Base-by-base conservation (phyloP, 2,113 vertebrate species). In the Acanthisitta chloris region DNA sequence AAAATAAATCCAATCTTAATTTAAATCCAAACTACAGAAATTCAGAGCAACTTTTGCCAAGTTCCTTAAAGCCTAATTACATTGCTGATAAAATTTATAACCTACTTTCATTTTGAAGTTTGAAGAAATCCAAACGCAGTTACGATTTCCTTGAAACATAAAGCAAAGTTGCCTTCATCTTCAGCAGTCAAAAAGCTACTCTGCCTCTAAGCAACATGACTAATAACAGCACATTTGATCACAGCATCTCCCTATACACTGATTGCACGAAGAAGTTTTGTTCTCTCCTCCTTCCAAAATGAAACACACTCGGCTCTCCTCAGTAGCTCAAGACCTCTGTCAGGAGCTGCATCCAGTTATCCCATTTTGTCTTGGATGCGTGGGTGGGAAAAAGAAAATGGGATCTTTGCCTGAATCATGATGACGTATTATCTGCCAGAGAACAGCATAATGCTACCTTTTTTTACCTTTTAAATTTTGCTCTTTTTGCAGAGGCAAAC, bases 311-410 rank as follows among this genome's bases (percentile, higher is more conserved):
- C 2, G 0, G 25, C 38, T 84, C 61, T 94, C 26, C 76, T 57
- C 74, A 0, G 46, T 28, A 66, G 62, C 54, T 54, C 5, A 76
- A 51, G 65, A 83, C 51, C 72, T 83, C 33, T 77, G 31, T n/a
- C 46, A 92, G 79, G 62, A 94, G 54, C 74, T 80, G 55, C 74
- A 93, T 51, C 67, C 76, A 90, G 82, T 90, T 83, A 91, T 51
- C 87, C 64, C 76, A 74, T 66, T 96, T 88, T 70, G 82, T 77
- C 94, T 95, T 80, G 87, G 71, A 33, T 78, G 81, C 1, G 40
- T 90, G 81, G 93, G 94, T 19, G 58, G 81, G 11, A 64, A 80
- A 89, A 85, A 88, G 90, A 94, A 96, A 92, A 94, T 43, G 74
- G 78, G 70, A 93, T 79, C 89, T 96, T 48, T 78, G 92, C 88